phyloP scores from a whole-genome alignment of 1,140 invertebrate species.

The Drosophila insularis region DNA sequence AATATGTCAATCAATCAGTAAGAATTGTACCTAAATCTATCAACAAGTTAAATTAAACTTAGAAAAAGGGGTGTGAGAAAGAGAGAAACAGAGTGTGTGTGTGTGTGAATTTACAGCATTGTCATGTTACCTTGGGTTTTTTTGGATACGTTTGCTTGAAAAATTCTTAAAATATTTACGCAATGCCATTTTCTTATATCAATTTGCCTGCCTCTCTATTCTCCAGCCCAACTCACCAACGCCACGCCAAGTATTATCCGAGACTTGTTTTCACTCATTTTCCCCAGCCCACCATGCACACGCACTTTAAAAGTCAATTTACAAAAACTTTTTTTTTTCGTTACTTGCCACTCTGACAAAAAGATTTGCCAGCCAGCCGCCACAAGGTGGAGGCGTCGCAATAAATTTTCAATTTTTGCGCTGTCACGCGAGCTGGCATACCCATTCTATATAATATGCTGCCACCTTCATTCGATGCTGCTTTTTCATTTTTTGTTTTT shows the following conservation, averaged over 20 bases:
- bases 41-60: neutral
- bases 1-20: neutral
- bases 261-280: neutral
- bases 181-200: neutral
- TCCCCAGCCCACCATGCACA: neutral
- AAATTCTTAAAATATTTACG: conserved; percentile 20
- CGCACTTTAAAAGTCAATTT: conserved; percentile 75
- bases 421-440: conserved; percentile 58
- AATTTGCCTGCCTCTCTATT: neutral
- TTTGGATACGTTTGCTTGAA: neutral
- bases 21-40: neutral
- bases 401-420: conserved; percentile 77
- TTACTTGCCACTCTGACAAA: conserved; percentile 2
- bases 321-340: conserved; percentile 51
- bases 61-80: neutral
- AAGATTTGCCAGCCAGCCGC: conserved; percentile 21
- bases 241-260: neutral
- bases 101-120: conserved; percentile 17
- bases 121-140: conserved; percentile 23
- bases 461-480: neutral
- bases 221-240: neutral
- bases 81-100: too few relatives aligned
- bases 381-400: conserved; percentile 66
- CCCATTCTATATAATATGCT: neutral
- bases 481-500: conserved; percentile 9